Conservation (phyloP, 35 echinoderm and acorn worm genomes). For the Anneissia japonica region DNA sequence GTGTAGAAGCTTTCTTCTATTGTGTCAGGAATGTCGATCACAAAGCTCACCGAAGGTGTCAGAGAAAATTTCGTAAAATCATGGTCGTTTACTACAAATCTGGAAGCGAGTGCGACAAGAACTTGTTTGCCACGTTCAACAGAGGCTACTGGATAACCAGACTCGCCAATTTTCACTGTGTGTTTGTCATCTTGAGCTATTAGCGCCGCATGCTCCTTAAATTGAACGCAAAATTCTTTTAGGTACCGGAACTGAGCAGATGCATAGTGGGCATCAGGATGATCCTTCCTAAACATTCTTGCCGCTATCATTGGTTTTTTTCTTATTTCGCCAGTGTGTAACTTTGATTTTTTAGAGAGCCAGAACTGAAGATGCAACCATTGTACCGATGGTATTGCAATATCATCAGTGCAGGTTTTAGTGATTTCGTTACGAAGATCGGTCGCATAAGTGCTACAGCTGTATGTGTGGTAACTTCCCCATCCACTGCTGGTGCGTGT, state of each 20-base stretch:
- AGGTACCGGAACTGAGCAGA: neutral
- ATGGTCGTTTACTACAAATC: neutral
- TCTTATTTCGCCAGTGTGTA: neutral
- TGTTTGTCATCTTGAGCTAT: neutral
- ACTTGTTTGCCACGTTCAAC: constrained; percentile 2
- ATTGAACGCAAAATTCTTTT: neutral
- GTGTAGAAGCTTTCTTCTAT: neutral
- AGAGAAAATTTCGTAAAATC: constrained; percentile 20
- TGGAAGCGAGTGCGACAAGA: neutral
- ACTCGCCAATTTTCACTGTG: neutral
- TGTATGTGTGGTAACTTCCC: neutral
- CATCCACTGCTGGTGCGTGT: neutral
- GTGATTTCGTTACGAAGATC: neutral
- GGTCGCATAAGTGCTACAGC: neutral
- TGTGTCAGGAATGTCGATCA: neutral
- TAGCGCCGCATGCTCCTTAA: neutral
- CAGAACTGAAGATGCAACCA: neutral
- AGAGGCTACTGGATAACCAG: neutral
- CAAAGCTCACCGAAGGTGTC: constrained; percentile 5
- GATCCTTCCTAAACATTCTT: neutral
- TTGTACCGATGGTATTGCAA: neutral
- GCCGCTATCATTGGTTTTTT: neutral
- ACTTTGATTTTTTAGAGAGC: neutral
- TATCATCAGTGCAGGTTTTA: neutral
- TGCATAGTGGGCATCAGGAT: neutral